A percentile compares a stretch with the other conserved stretches of the same genome.
Conservation (phyloP, 2,113 vertebrate genomes). For the Bos indicus region DNA sequence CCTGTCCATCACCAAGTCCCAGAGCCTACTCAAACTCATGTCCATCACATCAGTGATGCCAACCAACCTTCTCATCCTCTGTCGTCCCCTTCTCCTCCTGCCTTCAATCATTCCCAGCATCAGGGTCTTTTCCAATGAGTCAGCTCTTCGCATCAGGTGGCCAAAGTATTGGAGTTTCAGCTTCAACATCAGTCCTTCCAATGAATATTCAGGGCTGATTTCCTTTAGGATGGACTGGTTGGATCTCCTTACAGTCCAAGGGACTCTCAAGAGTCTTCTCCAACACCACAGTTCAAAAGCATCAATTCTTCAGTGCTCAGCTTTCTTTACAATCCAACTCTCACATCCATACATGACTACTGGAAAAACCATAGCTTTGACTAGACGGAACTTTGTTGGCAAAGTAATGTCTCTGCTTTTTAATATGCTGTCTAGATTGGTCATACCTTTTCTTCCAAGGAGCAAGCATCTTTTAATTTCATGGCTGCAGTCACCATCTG, state of each 20-base stretch:
- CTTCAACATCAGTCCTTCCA: not conserved
- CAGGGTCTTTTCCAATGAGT: not conserved
- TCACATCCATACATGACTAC: not conserved
- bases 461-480: not conserved
- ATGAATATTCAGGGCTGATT: not conserved
- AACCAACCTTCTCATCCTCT: not conserved
- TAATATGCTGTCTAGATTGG: not conserved
- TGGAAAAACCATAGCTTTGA: not conserved
- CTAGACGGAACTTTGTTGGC: fast-evolving
- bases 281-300: not conserved
- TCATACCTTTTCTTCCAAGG: not conserved
- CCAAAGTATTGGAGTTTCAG: not conserved
- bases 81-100: not conserved
- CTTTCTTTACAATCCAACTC: not conserved
- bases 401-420: not conserved
- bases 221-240: not conserved
- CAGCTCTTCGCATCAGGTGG: not conserved
- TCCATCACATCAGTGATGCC: not conserved
- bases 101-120: not conserved
- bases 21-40: not conserved
- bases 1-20: not conserved
- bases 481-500: not conserved
- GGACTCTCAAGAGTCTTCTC: not conserved
- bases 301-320: not conserved
- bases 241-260: not conserved